Percentiles rank a stretch among this genome's conserved stretches.
These are phyloP conservation scores for Hydrolagus affinis DNA, from an alignment of 2,113 vertebrate species.

Conservation along the genomic window DNA sequence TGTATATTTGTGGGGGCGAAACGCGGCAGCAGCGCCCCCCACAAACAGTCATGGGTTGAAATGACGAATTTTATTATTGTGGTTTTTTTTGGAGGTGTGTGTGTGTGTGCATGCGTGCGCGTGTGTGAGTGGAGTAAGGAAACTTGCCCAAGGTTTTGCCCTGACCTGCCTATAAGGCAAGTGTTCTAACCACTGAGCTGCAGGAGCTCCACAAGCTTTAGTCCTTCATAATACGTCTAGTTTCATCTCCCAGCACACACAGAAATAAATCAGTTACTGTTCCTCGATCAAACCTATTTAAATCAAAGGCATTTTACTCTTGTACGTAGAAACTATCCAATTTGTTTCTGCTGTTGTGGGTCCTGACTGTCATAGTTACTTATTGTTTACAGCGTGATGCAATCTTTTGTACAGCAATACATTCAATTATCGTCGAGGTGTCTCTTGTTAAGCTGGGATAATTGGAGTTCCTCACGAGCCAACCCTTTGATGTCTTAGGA, in stretches of 20 bases:
- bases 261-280: not conserved
- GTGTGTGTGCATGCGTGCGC: too few relatives aligned
- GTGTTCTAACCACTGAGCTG: too few relatives aligned
- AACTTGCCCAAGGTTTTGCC: too few relatives aligned
- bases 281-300: not conserved
- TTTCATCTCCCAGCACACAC: not conserved
- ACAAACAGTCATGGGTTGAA: too few relatives aligned
- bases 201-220: not conserved
- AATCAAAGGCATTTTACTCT: not conserved
- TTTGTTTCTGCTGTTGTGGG: not conserved
- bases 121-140: too few relatives aligned
- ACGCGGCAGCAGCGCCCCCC: too few relatives aligned
- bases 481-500: too few relatives aligned
- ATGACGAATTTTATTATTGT: too few relatives aligned
- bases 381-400: not conserved
- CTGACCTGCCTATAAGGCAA: too few relatives aligned
- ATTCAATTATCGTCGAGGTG: not conserved
- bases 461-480: not conserved
- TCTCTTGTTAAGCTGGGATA: not conserved
- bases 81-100: too few relatives aligned
- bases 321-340: not conserved
- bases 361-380: not conserved
- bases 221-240: not conserved
- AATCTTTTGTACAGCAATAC: not conserved
- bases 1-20: too few relatives aligned